Conservation (phyloP, 2,888 invertebrate species). For the Spodoptera exigua region DNA sequence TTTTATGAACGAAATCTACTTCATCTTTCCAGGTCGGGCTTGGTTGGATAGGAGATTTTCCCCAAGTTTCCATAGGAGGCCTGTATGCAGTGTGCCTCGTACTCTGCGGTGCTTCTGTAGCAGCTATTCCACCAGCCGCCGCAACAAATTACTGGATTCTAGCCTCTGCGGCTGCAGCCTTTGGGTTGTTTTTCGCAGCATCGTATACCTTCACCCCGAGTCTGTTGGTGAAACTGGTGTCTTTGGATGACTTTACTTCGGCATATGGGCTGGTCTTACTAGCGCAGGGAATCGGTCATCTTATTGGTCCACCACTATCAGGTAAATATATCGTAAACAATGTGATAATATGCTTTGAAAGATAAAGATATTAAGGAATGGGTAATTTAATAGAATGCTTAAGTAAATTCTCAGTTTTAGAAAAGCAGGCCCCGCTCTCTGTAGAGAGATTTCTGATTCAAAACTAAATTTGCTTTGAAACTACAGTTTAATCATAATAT, state of each 20-base stretch:
- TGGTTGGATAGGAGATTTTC: conserved; percentile 96
- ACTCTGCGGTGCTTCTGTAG: conserved; percentile 90
- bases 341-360: too few species aligned
- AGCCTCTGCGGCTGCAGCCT: conserved; percentile 89
- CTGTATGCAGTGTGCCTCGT: conserved; percentile 95
- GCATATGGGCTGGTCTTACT: conserved; percentile 97
- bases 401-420: too few species aligned
- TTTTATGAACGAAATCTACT: too few species aligned
- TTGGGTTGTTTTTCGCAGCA: conserved; percentile 97
- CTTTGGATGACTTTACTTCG: conserved; percentile 96
- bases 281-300: conserved; percentile 97
- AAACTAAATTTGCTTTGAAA: too few species aligned
- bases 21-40: conserved; percentile 90
- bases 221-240: conserved; percentile 95
- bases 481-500: too few species aligned
- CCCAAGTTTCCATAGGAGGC: conserved; percentile 94
- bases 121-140: conserved; percentile 88
- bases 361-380: too few species aligned
- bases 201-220: conserved; percentile 97
- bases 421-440: too few species aligned
- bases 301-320: conserved; percentile 97
- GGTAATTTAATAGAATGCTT: too few species aligned
- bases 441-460: too few species aligned
- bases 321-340: conserved; percentile 84
- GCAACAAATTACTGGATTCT: conserved; percentile 85